Evolutionary conservation across 2,888 invertebrate species (phyloP).

Genomic region (Invenusta paracnida): DNA sequence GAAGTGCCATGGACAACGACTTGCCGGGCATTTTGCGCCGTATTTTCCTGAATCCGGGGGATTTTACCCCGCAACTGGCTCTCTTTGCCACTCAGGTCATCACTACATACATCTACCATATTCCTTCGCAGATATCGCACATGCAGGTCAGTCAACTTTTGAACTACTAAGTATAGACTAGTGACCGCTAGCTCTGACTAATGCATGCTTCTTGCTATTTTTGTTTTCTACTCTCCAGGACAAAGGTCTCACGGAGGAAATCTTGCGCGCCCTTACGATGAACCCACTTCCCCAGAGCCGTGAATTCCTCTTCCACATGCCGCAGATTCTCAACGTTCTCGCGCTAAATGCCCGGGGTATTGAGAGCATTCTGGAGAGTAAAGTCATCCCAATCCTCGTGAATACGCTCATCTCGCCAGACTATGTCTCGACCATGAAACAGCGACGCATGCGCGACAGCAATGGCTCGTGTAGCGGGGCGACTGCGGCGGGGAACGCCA

Average conservation of each 20-base stretch:
- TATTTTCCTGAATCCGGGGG: conserved; percentile 39
- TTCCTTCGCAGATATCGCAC: conserved; percentile 75
- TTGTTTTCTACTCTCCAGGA: conserved; percentile 15
- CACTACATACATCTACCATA: conserved; percentile 72
- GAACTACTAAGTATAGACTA: too few relatives aligned
- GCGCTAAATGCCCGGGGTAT: conserved; percentile 77
- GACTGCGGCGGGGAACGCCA: too few relatives aligned
- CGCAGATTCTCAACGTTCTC: conserved; percentile 76
- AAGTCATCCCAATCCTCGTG: conserved; percentile 76
- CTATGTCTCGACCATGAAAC: conserved; percentile 75
- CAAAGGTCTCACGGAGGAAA: conserved; percentile 41
- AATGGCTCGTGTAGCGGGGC: neutral
- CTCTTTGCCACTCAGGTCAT: conserved; percentile 70
- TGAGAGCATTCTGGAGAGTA: conserved; percentile 72
- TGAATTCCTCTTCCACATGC: conserved; percentile 72
- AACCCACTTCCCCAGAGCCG: conserved; percentile 64
- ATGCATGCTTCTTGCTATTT: too few relatives aligned
- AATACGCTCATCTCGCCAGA: conserved; percentile 65
- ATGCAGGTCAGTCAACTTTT: conserved; percentile 67
- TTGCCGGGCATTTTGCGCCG: conserved; percentile 36
- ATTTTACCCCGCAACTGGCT: conserved; percentile 38
- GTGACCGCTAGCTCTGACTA: too few relatives aligned
- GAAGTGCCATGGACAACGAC: conserved; percentile 29
- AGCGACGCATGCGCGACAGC: conserved; percentile 31
- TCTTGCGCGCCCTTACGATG: conserved; percentile 69